Evolutionary conservation across 2,797 vertebrate genomes (phyloP), one percentile per base, ranked within the genome.

Genomic region (Danio aesculapii): DNA sequence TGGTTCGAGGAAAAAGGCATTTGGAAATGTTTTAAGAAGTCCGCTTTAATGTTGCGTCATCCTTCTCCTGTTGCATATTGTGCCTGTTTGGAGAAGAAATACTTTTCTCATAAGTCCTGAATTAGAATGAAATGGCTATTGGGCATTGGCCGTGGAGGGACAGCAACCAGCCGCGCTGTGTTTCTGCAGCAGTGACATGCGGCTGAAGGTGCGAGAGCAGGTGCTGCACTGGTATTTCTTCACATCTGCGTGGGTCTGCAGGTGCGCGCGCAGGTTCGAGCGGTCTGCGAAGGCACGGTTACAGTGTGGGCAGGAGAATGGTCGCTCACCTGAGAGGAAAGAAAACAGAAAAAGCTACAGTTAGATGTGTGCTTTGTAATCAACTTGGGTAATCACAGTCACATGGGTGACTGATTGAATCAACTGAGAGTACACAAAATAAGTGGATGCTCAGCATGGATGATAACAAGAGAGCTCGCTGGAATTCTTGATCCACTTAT

Each of bases 141-240:
- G 47, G 47, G 7, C 80, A 94, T 92, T 94, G 69, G 83, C 90
- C 0, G 90, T 70, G 30, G 88, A 90, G 57, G 92, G 95, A 0
- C 95, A 95, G 90, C 98, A 98, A 84, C 97, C 97, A 0, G 97
- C 95, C 81, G 96, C 95, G 82, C 95, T 95, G 63, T 99, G 98
- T 85, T 98, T 99, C 91, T 98, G 97, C 59, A 98, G 96, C 88
- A 99, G 90, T 0, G 97, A 98, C 97, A 98, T 98, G 77, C 97
- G 96, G 86, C 97, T 98, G 94, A 98, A 99, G 93, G 97, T 99
- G 86, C 96, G 95, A 59, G 96, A 95, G 81, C 98, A 99, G 76
- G 94, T 93, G 88, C 92, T 88, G 76, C 98, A 99, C 83, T 98
- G 98, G 90, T 99, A 98, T 91, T 98, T 98, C 94, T 99, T 99